Conservation (phyloP, 2,888 invertebrate species). For the Mongoloraphidia duomilia region DNA sequence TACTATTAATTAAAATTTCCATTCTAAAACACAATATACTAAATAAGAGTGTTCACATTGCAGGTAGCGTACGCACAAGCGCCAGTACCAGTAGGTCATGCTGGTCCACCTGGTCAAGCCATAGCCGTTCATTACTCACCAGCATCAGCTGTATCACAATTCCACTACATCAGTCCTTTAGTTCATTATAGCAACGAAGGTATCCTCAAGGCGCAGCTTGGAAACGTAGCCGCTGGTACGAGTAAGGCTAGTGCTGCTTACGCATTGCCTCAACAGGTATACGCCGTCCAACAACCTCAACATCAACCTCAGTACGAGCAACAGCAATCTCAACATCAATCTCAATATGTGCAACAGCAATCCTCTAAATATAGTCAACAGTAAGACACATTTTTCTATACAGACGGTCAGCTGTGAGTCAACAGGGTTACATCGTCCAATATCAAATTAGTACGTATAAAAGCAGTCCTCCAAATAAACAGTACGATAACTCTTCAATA, state of each 20-base stretch:
- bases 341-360: too few species aligned
- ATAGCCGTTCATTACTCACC: conserved; percentile 18
- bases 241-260: conserved; percentile 5
- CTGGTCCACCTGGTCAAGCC: not conserved
- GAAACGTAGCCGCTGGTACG: conserved; percentile 16
- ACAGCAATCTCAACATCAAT: not conserved
- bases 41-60: not conserved
- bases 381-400: too few species aligned
- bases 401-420: too few species aligned
- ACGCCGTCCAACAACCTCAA: conserved; percentile 8
- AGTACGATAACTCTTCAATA: too few species aligned
- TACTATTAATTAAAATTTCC: too few species aligned
- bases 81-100: conserved; percentile 2
- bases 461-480: too few species aligned
- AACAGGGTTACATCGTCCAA: too few species aligned
- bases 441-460: too few species aligned
- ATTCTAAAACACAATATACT: too few species aligned
- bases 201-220: conserved; percentile 21
- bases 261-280: conserved; percentile 8
- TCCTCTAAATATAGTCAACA: too few species aligned
- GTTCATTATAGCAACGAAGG: conserved; percentile 27
- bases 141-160: conserved; percentile 28
- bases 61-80: conserved; percentile 6
- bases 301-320: conserved; percentile 7
- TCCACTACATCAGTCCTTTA: conserved; percentile 27